Conservation (phyloP, 2,113 vertebrate species). For the Vanacampus margaritifer region DNA sequence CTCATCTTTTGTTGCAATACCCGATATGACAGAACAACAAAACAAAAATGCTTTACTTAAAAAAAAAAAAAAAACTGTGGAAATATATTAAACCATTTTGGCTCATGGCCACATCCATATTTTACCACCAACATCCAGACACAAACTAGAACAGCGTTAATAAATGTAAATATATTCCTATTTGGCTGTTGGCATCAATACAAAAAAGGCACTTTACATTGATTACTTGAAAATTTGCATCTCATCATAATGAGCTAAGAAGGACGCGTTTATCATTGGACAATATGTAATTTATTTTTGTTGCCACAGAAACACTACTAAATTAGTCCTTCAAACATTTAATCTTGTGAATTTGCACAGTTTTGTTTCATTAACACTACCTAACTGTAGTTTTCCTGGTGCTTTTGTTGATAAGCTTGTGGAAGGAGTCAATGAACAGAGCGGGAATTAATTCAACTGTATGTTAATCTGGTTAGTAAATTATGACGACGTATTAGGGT, state of each 20-base stretch:
- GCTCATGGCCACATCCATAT: constrained; percentile 7
- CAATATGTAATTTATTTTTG: constrained; percentile 35
- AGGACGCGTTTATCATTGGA: constrained; percentile 28
- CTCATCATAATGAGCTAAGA: constrained; percentile 37
- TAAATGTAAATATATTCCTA: constrained; percentile 7
- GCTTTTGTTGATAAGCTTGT: too few relatives aligned
- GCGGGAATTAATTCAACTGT: too few relatives aligned
- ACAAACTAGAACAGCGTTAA: constrained; percentile 11
- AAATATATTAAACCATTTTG: neutral
- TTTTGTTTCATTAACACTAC: constrained; percentile 34
- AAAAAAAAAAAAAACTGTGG: neutral
- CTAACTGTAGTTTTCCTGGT: constrained; percentile 10
- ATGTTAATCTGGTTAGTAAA: too few relatives aligned
- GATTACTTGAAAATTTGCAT: constrained; percentile 46
- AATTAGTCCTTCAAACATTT: constrained; percentile 41
- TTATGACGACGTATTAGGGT: too few relatives aligned
- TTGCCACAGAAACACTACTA: constrained; percentile 32
- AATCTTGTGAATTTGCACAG: constrained; percentile 30
- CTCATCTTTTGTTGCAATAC: constrained; percentile 30
- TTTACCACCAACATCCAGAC: constrained; percentile 22
- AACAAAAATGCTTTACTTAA: neutral
- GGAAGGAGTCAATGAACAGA: too few relatives aligned
- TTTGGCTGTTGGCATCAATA: constrained; percentile 15
- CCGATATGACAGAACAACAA: constrained; percentile 2
- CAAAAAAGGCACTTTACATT: constrained; percentile 29